Evolutionary conservation across 2,797 vertebrate genomes (phyloP).

Genomic region (Girardinus metallicus): DNA sequence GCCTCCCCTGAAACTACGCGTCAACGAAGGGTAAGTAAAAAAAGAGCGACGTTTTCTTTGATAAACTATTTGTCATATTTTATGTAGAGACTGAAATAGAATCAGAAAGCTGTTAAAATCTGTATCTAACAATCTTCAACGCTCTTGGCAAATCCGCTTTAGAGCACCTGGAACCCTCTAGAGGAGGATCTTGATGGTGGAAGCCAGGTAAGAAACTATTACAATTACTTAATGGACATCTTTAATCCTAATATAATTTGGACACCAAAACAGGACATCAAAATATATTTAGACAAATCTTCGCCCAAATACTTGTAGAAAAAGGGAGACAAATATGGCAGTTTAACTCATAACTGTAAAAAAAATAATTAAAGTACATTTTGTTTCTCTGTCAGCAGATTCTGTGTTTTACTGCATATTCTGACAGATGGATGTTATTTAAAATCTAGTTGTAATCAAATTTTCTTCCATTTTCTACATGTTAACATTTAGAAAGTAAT

Average conservation of each 20-base stretch:
- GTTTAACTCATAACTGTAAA: neutral
- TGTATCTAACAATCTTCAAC: neutral
- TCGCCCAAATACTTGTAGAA: neutral
- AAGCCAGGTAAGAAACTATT: neutral
- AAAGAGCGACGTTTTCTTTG: neutral
- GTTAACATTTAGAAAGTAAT: neutral
- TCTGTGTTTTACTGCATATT: neutral
- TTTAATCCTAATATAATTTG: neutral
- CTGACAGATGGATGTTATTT: neutral
- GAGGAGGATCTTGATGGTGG: accelerated
- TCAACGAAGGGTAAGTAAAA: neutral
- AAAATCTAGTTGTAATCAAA: neutral
- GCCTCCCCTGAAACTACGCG: neutral
- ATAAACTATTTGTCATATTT: neutral
- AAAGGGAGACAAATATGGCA: neutral
- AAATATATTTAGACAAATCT: neutral
- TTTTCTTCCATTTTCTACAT: neutral
- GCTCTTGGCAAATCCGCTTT: neutral
- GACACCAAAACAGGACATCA: neutral
- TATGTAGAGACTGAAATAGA: neutral
- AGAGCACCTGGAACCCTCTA: neutral
- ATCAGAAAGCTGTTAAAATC: neutral
- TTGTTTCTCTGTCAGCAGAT: neutral
- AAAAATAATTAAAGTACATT: neutral
- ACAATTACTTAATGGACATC: neutral